These are phyloP conservation scores for Hydrophis major DNA, from an alignment of 2,797 vertebrate genomes.

Conservation along the genomic window DNA sequence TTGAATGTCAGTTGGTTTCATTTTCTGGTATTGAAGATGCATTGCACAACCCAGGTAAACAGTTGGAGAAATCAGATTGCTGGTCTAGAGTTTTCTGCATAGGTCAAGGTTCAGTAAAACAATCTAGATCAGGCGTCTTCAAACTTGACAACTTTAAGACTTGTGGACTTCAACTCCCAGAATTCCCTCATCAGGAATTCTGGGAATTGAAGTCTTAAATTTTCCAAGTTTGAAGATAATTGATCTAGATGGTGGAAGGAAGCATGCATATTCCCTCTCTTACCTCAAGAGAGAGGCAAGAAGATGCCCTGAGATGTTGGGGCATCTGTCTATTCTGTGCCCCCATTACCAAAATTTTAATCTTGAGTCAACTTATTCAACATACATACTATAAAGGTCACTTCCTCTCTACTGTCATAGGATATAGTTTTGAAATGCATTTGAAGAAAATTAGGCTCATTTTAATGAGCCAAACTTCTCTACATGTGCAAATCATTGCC, in stretches of 20 bases:
- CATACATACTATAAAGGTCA: constrained; percentile 56
- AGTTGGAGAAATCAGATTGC: not conserved
- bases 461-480: constrained; percentile 61
- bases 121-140: not conserved
- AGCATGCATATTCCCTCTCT: not conserved
- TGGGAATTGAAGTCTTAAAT: no score
- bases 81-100: not conserved
- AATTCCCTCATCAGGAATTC: no score
- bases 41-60: not conserved
- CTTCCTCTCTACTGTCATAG: constrained; percentile 41
- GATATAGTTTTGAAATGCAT: constrained; percentile 57
- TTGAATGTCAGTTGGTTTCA: not conserved
- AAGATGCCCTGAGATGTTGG: not conserved
- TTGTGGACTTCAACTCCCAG: no score
- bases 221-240: no score
- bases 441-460: constrained; percentile 60
- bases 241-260: not conserved
- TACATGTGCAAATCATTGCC: constrained; percentile 58
- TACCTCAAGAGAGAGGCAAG: not conserved
- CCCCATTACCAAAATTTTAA: not conserved
- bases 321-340: not conserved
- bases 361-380: not conserved
- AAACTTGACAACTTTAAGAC: no score
- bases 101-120: not conserved
- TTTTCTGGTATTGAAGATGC: not conserved